Conservation (phyloP, 2,888 invertebrate species). For the Bimastos eiseni region DNA sequence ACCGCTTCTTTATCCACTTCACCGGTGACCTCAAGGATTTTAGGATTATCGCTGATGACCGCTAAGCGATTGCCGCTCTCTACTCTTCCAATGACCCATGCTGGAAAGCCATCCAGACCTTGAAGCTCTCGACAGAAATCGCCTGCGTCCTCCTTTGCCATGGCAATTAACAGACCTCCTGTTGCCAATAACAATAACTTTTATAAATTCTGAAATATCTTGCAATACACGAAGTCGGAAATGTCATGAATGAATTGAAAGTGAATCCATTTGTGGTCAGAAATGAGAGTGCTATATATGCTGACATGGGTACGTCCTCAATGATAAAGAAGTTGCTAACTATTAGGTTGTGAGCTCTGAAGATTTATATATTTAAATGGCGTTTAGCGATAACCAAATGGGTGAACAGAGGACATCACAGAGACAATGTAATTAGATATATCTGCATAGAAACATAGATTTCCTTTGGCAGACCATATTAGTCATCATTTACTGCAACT, state of each 20-base stretch:
- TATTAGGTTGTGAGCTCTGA: not conserved
- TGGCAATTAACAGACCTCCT: slow-evolving; percentile 83
- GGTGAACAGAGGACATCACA: not conserved
- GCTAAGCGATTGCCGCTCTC: slow-evolving; percentile 90
- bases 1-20: not conserved
- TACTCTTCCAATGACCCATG: slow-evolving; percentile 94
- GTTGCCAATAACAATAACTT: slow-evolving; percentile 24
- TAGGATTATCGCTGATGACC: slow-evolving; percentile 82
- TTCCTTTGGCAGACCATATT: not conserved
- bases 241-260: too few relatives aligned
- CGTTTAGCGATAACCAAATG: not conserved
- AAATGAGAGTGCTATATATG: not conserved
- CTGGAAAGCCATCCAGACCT: slow-evolving; percentile 85
- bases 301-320: not conserved
- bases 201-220: not conserved
- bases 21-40: slow-evolving; percentile 81
- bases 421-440: not conserved
- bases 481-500: not conserved
- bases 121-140: slow-evolving; percentile 93
- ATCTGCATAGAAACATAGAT: not conserved
- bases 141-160: slow-evolving; percentile 88
- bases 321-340: not conserved
- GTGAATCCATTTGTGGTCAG: too few relatives aligned
- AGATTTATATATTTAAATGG: not conserved
- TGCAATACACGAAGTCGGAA: too few relatives aligned